A percentile compares a stretch with the other conserved stretches of the same genome.
These are phyloP conservation scores for Muraenolepis orangiensis DNA, from an alignment of 2,797 vertebrate genomes.

Conservation along the genomic window DNA sequence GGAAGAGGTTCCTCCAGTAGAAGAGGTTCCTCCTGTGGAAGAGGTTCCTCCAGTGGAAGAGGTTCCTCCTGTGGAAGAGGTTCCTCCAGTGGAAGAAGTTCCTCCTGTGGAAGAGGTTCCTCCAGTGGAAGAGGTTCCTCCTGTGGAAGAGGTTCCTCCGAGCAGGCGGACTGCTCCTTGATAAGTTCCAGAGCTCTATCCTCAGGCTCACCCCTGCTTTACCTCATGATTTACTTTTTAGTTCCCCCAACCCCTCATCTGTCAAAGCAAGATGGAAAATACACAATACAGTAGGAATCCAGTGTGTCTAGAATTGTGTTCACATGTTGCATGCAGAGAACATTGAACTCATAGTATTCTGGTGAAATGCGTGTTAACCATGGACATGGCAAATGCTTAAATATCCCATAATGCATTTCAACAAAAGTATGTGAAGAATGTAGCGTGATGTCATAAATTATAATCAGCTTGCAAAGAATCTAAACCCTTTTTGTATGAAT, in stretches of 20 bases:
- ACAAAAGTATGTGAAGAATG: neutral
- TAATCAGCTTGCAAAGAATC: neutral
- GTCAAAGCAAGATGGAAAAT: neutral
- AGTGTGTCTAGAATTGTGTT: neutral
- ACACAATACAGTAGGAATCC: neutral
- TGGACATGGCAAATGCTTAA: neutral
- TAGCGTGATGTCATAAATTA: neutral
- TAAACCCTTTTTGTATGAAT: neutral
- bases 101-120: no score
- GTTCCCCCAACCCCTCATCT: neutral
- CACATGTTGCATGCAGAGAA: neutral
- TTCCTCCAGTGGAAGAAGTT: constrained; percentile 7
- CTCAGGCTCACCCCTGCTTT: neutral
- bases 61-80: no score
- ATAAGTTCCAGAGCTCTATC: constrained; percentile 1
- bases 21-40: no score
- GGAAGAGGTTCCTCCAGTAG: no score
- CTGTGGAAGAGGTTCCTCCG: neutral
- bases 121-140: constrained; percentile 18
- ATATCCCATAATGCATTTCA: neutral
- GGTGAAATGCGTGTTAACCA: no score
- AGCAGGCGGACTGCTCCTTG: neutral
- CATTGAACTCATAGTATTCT: neutral
- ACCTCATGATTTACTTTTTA: neutral
- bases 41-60: no score